A percentile compares a stretch with the other conserved stretches of the same genome.
phyloP scores from a whole-genome alignment of 1,140 invertebrate species.

The Drosophila truncata region DNA sequence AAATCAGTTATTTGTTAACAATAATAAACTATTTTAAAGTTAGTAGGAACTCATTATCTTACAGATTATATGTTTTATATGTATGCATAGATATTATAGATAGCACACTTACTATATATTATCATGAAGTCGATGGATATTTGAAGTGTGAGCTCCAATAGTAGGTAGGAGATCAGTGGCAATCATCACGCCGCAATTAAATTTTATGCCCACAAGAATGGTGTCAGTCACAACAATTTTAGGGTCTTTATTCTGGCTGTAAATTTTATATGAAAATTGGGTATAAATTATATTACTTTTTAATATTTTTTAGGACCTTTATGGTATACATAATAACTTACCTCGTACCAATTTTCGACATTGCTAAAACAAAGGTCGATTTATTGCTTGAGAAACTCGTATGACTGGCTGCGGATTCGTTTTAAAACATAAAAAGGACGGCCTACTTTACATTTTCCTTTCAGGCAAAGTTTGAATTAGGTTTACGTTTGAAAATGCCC shows the following conservation, averaged over 20 bases:
- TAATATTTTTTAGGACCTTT: neutral
- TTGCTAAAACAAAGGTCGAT: neutral
- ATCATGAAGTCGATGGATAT: neutral
- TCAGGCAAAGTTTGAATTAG: neutral
- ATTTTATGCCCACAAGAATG: neutral
- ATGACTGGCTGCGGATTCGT: neutral
- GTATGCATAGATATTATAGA: neutral
- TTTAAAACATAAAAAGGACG: neutral
- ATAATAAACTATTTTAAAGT: neutral
- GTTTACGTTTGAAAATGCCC: neutral
- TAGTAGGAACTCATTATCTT: too few species aligned
- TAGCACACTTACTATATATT: constrained; percentile 13
- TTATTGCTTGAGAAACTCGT: neutral
- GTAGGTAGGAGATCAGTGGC: neutral
- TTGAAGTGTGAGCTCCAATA: neutral
- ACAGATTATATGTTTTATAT: neutral
- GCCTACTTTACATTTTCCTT: neutral
- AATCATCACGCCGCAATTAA: neutral
- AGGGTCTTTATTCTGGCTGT: neutral
- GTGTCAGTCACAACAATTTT: neutral
- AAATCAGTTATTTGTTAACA: neutral
- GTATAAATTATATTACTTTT: neutral
- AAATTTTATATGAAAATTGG: neutral
- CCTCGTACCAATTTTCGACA: neutral
- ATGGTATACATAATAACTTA: neutral